Base-by-base conservation (phyloP, 2,113 vertebrate species). In the Macaca nemestrina region DNA sequence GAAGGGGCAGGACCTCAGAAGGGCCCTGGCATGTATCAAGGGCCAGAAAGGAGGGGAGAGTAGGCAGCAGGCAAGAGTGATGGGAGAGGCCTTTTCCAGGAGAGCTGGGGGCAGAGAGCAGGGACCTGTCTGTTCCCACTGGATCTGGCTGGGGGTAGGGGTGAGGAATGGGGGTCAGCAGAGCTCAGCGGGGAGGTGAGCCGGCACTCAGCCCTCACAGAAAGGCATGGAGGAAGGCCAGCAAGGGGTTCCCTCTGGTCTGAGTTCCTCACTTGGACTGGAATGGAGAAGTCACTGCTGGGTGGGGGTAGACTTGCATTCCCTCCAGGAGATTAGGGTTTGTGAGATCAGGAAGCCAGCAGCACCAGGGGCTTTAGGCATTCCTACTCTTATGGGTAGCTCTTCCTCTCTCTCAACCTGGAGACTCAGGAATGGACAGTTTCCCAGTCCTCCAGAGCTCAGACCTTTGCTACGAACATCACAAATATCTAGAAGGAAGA, bases 371-470 rank as follows among this genome's bases (percentile, higher is more conserved):
- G 80, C 48, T 86, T 87, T 35, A 30, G 75, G 85, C 2, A 27
- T 14, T 76, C 76, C 50, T 55, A 35, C 2, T 17, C 75, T 32
- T 52, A 52, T 0, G 75, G 38, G 79, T 23, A 72, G 38, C 30
- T 4, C 55, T 30, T 94, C 50, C 48, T 82, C 27, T 75, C 55
- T 73, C 85, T 48, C 20, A 0, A 43, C 9, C 22, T 0, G 0
- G 70, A 48, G 38, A 79, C 3, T 18, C 38, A 0, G 9, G 52
- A 52, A 52, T 52, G 52, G 52, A 52, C 52, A 17, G 52, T 27
- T 18, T 8, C 22, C 9, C 3, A 4, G 25, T 45, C 75, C n/a
- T 43, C 0, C 0, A 23, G 70, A 40, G 4, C 2, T 45, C 61
- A 9, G 6, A 18, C 57, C 40, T 57, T 10, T 70, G 64, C 52